Percentiles rank a stretch among this genome's conserved stretches.
Evolutionary conservation across 2,888 invertebrate genomes (phyloP).

Genomic region (Brachynemurus nebulosus): DNA sequence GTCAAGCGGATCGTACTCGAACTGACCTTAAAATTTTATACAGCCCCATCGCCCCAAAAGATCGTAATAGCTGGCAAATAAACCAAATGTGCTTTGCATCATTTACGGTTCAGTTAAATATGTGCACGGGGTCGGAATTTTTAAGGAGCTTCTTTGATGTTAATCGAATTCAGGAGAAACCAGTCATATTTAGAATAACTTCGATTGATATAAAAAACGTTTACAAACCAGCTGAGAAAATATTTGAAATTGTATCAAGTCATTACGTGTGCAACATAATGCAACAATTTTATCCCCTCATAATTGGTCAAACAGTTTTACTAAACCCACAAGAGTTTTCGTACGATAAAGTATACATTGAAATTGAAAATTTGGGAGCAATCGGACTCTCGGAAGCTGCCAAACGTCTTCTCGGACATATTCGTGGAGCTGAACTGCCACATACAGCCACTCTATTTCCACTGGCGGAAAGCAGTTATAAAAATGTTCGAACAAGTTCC

Average conservation of each 20-base stretch:
- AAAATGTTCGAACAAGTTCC: slow-evolving; percentile 4
- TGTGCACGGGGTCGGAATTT: neutral
- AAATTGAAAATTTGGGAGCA: neutral
- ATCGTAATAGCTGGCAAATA: neutral
- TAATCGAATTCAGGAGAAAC: slow-evolving; percentile 29
- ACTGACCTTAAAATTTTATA: slow-evolving; percentile 30
- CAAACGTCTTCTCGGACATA: slow-evolving; percentile 3
- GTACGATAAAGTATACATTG: neutral
- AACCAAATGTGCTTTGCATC: neutral
- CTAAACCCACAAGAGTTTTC: slow-evolving; percentile 45
- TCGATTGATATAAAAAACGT: slow-evolving; percentile 48
- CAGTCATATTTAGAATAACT: slow-evolving; percentile 49
- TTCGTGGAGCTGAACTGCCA: slow-evolving; percentile 2
- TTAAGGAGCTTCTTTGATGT: slow-evolving; percentile 1
- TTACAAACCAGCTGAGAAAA: slow-evolving; percentile 34
- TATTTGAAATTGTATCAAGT: slow-evolving; percentile 40
- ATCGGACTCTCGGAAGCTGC: slow-evolving; percentile 3
- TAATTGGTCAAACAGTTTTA: slow-evolving; percentile 62
- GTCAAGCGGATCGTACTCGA: slow-evolving; percentile 40
- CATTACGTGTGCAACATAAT: slow-evolving; percentile 46
- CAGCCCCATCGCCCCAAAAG: neutral
- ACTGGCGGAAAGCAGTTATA: neutral
- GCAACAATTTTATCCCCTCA: slow-evolving; percentile 68
- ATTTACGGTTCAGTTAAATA: slow-evolving; percentile 1
- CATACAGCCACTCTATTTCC: slow-evolving; percentile 3